These are phyloP conservation scores for Tipula vernalis DNA, from an alignment of 2,888 invertebrate species.

Conservation along the genomic window DNA sequence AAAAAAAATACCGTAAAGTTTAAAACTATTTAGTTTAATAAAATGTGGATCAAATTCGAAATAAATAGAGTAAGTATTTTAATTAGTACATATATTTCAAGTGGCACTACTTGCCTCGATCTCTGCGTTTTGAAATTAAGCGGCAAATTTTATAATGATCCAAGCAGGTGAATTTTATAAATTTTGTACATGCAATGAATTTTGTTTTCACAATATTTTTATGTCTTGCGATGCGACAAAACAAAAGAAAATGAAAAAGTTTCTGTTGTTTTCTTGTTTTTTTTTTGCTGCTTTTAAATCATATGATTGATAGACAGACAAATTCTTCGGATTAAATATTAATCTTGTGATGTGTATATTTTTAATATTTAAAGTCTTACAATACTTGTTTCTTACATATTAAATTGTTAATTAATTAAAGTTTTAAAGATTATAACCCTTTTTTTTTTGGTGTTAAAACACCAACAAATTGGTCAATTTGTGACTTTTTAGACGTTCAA, in stretches of 20 bases:
- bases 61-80: neutral
- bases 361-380: no score
- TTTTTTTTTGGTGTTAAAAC: no score
- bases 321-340: neutral
- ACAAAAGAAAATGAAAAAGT: neutral
- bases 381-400: no score
- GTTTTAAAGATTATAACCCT: no score
- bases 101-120: neutral
- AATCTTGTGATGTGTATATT: no score
- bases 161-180: neutral
- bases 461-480: no score
- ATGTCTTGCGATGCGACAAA: neutral
- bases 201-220: neutral
- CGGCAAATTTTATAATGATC: neutral
- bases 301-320: neutral
- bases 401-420: no score
- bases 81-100: neutral
- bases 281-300: neutral
- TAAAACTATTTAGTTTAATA: neutral
- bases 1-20: neutral
- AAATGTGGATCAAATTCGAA: slow-evolving; percentile 4
- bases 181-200: neutral
- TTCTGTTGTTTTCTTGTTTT: neutral
- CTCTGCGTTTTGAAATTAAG: neutral
- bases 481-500: no score